phyloP scores from a whole-genome alignment of 2,797 vertebrate genomes.

The Myotis findleyi region DNA sequence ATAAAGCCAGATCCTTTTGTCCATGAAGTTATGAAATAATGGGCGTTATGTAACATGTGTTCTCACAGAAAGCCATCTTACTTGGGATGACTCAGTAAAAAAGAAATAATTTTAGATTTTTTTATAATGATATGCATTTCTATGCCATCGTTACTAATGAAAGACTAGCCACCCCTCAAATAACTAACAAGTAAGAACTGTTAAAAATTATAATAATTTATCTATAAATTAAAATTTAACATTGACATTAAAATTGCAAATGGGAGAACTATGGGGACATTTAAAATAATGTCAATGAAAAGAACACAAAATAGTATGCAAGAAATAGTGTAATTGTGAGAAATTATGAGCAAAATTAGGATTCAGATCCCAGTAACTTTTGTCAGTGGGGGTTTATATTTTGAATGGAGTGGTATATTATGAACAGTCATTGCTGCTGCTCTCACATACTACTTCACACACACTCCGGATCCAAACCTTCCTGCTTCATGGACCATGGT shows the following conservation, averaged over 20 bases:
- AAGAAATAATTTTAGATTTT: not conserved
- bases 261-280: not conserved
- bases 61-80: not conserved
- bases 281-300: not conserved
- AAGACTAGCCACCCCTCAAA: not conserved
- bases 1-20: not conserved
- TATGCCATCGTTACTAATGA: not conserved
- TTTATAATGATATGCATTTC: not conserved
- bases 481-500: rapidly evolving
- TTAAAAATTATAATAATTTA: slow-evolving; percentile 1
- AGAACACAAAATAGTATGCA: not conserved
- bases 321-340: not conserved
- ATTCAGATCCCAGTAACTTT: not conserved
- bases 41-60: not conserved
- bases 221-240: not conserved
- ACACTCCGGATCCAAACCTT: rapidly evolving
- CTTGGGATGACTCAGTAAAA: not conserved
- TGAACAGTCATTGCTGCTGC: too few relatives aligned
- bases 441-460: not conserved
- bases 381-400: not conserved
- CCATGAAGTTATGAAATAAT: not conserved
- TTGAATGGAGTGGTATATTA: not conserved
- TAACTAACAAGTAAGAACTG: not conserved
- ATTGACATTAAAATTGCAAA: slow-evolving; percentile 20
- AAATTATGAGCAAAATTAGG: not conserved